Base-by-base conservation (phyloP, 2,888 invertebrate species). In the Leptinotarsa haldemani region DNA sequence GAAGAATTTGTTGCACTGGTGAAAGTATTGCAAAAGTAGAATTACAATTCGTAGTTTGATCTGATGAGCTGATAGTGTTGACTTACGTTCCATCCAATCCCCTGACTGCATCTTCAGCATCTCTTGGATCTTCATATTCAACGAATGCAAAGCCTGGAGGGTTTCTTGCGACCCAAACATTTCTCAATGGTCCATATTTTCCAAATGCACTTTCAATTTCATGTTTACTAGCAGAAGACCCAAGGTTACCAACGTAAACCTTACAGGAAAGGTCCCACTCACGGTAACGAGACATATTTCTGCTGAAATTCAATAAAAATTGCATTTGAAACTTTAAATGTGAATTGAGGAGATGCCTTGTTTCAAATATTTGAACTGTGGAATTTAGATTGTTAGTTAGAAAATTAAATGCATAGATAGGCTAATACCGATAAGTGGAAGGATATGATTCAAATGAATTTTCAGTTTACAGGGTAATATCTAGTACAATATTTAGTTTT, bases 141-240 rank as follows among this genome's bases (percentile, higher is more conserved):
- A 97, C 96, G 88, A 97, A 97, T 9, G 97, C 97, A 88, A 97
- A 97, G 69, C 97, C 98, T 73, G 98, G 97, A 16, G 96, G 97
- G 87, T 98, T 97, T 81, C 97, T 91, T 0, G 98, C 98, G n/a
- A 98, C 97, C 98, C 98, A 98, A 64, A 98, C 97, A 89, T 96
- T 97, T 83, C 95, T 91, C 82, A 98, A 88, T 1, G 95, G 94
- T 15, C 98, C 98, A 85, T 97, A 98, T 83, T 96, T 94, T 74
- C 94, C 93, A 88, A 98, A 98, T 18, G 96, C 95, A 86, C 96
- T 95, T 89, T 98, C 97, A 72, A 97, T 90, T 88, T 97, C 97
- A 83, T 96, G 95, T 88, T 97, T 97, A 75, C 96, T 95, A 48
- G 97, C 97, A 83, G 92, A 94, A 84, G 93, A 94, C 65, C 97